Conservation (phyloP, 2,888 invertebrate genomes). For the Plusia festucae region DNA sequence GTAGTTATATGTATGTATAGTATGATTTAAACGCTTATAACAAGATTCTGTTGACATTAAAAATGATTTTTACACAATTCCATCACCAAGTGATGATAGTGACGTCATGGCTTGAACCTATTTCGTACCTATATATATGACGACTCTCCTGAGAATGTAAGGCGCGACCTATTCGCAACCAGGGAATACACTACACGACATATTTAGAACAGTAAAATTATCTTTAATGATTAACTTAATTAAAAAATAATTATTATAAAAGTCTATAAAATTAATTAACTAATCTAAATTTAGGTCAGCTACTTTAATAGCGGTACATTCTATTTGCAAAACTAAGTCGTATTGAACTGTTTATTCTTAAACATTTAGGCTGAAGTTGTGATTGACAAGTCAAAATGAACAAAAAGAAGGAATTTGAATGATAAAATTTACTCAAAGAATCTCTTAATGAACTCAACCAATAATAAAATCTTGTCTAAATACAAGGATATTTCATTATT, state of each 20-base stretch:
- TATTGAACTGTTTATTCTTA: not conserved
- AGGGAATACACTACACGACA: conserved; percentile 34
- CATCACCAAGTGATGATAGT: not conserved
- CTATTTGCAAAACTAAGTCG: not conserved
- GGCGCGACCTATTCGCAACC: conserved; percentile 29
- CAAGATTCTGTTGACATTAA: no score
- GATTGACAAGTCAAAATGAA: not conserved
- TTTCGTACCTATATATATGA: not conserved
- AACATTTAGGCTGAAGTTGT: not conserved
- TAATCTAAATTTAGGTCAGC: conserved; percentile 15
- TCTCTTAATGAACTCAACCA: not conserved
- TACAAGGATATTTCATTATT: conserved; percentile 32
- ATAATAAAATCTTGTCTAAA: conserved; percentile 20
- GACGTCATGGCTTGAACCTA: not conserved
- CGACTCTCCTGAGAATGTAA: conserved; percentile 6
- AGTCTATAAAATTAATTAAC: conserved; percentile 39
- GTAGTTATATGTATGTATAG: no score
- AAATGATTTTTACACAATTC: no score
- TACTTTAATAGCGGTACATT: conserved; percentile 12
- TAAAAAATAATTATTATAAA: no score
- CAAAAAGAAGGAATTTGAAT: not conserved
- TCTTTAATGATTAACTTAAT: no score
- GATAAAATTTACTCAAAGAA: not conserved
- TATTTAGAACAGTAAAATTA: conserved; percentile 24
- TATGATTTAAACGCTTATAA: no score